phyloP scores from a whole-genome alignment of 2,888 invertebrate species.

The Papilio elwesi region DNA sequence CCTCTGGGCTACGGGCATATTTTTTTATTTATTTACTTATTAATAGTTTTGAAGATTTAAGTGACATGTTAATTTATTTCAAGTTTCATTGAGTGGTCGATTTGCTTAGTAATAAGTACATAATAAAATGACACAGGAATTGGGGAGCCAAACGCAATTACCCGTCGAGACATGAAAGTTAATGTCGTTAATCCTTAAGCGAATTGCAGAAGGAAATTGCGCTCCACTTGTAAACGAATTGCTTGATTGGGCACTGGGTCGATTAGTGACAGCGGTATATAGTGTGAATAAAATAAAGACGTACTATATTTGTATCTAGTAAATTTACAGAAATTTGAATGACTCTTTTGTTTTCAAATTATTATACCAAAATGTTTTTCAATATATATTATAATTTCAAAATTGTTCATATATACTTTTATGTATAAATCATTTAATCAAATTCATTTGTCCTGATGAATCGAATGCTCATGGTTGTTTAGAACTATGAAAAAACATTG shows the following conservation, averaged over 20 bases:
- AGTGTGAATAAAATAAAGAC: slow-evolving; percentile 31
- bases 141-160: slow-evolving; percentile 74
- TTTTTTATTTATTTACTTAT: too few species aligned
- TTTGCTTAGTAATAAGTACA: slow-evolving; percentile 57
- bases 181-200: slow-evolving; percentile 75
- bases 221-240: slow-evolving; percentile 68
- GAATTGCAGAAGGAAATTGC: slow-evolving; percentile 77
- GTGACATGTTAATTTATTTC: background rate
- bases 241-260: slow-evolving; percentile 76
- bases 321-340: background rate
- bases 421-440: too few species aligned
- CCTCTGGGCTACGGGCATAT: too few species aligned
- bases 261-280: slow-evolving; percentile 50
- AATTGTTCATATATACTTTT: too few species aligned
- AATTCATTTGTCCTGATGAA: too few species aligned
- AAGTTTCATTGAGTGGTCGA: background rate
- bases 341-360: too few species aligned
- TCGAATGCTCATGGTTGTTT: too few species aligned
- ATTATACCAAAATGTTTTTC: too few species aligned
- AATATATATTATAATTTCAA: too few species aligned
- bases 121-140: slow-evolving; percentile 69
- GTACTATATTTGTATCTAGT: slow-evolving; percentile 3
- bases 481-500: too few species aligned
- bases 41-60: too few species aligned
- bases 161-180: slow-evolving; percentile 77